Evolutionary conservation across 2,888 invertebrate genomes (phyloP), one percentile per base, ranked within the genome.

Genomic region (Merodon equestris): DNA sequence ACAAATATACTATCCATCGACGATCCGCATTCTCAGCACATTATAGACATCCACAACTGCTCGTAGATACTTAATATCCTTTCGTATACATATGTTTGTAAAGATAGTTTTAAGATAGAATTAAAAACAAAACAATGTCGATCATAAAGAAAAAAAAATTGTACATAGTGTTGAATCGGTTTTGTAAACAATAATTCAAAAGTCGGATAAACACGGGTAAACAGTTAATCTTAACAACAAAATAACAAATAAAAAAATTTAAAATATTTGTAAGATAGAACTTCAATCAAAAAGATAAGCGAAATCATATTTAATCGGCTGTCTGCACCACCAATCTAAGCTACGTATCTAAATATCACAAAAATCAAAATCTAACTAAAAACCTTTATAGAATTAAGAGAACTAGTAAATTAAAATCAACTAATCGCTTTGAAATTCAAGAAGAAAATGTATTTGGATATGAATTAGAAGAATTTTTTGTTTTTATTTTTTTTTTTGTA

Each of bases 121-220:
- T 27, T 7, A 40, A 44, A 53, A 64, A 19, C 15, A 44, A 53
- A 64, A 19, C 15, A 42, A 40, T 40, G 19, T 45, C 19, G 34
- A 50, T n/a, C 38, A 50, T 38, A n/a, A 7, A 27, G 40, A 3
- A 57, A 10, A 38, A 58, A 18, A 53, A 34, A 17, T 66, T 81
- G 75, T 72, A 77, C 12, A 76, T 76, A 81, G 50, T 38, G 75
- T 66, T 75, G 53, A 57, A 42, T 14, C 68, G 64, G 73, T 57
- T 68, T 27, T 64, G 38, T 53, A 63, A 56, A 77, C 47, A 81
- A 68, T 70, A 51, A 67, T 27, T 47, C 57, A 68, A 74, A 56
- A 81, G 81, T 82, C 82, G 82, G 82, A 82, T 81, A 54, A 67
- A 81, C 34, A 82, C 82, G 82, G 82, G 82, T 81, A 81, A 73